Base-by-base conservation (phyloP, 2,113 vertebrate genomes). In the Plotosus lineatus region DNA sequence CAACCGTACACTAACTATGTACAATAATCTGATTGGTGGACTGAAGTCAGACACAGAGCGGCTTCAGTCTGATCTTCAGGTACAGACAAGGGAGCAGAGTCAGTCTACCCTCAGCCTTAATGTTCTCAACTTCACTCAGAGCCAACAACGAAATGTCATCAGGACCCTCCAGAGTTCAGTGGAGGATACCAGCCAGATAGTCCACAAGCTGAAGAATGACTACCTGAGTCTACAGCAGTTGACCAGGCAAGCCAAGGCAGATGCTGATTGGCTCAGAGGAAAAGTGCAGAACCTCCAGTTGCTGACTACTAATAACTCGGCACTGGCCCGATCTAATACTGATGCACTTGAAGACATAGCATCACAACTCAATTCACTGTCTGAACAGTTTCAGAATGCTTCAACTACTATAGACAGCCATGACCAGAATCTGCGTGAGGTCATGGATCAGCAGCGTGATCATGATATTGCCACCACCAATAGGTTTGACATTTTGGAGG, bases 181-280 rank as follows among this genome's bases (percentile, higher is more conserved):
- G 78, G 97, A 97, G 84, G 95, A 97, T 81, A 93, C 95, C 1
- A 94, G 95, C 60, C 95, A 96, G 48, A 94, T 95, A 4, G 95
- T 99, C 84, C 94, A 98, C 89, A 95, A 92, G 88, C 94, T 98
- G 79, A 97, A 95, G 90, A 97, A 94, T n/a, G 96, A 97, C 86
- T 98, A 96, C 88, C 96, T 98, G 88, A 94, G 92, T 84, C 91
- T 99, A 78, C 96, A 98, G 87, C 97, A 98, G 89, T 93, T 94
- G 60, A 93, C 96, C 79, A 90, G 95, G 80, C 96, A 97, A 88
- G 94, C 94, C 33, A 90, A 83, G 65, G 93, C 95, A 9, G 97
- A 99, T 84, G 93, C 94, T 0, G 94, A 96, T 50, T 98, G 96
- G 97, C 91, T 99, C 9, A 97, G 95, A 85, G 97, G 97, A 86